Evolutionary conservation across 2,797 vertebrate species (phyloP), one percentile per base, ranked within the genome.

Genomic region (Coracias cyanogaster): DNA sequence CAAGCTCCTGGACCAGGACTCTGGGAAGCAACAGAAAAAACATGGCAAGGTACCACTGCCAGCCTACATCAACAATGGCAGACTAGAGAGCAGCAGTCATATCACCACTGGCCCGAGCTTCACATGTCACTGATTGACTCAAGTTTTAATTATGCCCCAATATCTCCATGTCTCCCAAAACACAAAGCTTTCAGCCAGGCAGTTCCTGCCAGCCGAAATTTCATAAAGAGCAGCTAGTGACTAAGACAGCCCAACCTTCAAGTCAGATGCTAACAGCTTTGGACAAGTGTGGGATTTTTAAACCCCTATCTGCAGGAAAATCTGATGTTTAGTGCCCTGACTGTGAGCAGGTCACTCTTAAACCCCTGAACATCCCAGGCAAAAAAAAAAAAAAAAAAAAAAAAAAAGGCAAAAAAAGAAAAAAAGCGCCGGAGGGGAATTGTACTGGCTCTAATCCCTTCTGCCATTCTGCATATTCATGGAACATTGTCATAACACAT

Each of bases 271-370:
- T 99, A 99, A 99, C 98, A 98, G 98, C 98, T 99, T 99, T 99
- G 99, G 99, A 99, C 99, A 99, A 99, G 98, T 98, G 99, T 99
- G 99, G 99, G 99, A 99, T 98, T 98, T 97, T 95, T 98, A 98
- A 98, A 99, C 84, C 92, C 98, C 98, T 98, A 98, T 98, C 98
- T 98, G 97, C 96, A 98, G 98, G 98, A 97, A 98, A 97, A 98
- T 98, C 98, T 98, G 92, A 82, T 98, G 97, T 99, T 99, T 98
- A 98, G 98, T 98, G 98, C 99, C 99, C 98, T 98, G 98, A 98
- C 96, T 98, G 98, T 98, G 99, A 99, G 98, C 99, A 99, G 99
- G 99, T 99, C 99, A 99, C 98, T 98, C 99, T 99, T 99, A 99
- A 99, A 99, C 98, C 99, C 98, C 98, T 98, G 98, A 98, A 98